phyloP scores from a whole-genome alignment of 2,888 invertebrate species.

The Phanerotoma sp. region DNA sequence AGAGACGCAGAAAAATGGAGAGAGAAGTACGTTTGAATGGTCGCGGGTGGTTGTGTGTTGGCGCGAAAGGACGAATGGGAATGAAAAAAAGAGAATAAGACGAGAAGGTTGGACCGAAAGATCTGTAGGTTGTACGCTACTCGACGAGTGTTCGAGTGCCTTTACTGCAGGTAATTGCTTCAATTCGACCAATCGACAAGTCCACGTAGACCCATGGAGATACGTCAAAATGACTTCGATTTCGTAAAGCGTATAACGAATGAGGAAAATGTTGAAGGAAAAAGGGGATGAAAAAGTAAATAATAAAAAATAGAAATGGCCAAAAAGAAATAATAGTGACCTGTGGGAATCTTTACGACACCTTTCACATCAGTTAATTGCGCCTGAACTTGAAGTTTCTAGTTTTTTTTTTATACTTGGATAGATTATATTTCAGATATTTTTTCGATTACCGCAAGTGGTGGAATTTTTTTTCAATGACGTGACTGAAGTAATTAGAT shows the following conservation, averaged over 20 bases:
- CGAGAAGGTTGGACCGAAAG: not conserved
- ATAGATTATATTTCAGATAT: constrained; percentile 1
- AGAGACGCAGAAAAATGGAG: not conserved
- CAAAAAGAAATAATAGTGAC: not conserved
- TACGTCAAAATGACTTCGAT: not conserved
- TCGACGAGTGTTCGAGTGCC: not conserved
- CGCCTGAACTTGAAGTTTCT: constrained; percentile 7
- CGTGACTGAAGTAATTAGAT: too few species aligned
- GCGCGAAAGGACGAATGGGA: constrained; percentile 1
- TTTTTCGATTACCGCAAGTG: constrained; percentile 1
- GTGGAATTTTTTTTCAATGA: not conserved
- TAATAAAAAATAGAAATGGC: not conserved
- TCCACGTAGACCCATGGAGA: not conserved
- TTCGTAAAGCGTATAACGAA: not conserved
- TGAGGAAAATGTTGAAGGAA: too few species aligned
- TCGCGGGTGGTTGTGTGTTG: constrained; percentile 4
- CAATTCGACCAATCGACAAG: not conserved
- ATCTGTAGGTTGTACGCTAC: not conserved
- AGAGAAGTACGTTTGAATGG: not conserved
- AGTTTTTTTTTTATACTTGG: not conserved
- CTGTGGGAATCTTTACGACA: not conserved
- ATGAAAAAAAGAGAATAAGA: constrained; percentile 1
- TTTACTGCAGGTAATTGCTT: constrained; percentile 5
- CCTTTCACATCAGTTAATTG: constrained; percentile 2
- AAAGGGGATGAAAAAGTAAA: not conserved